phyloP scores from a whole-genome alignment of 2,113 vertebrate genomes.

The Sturnira hondurensis region DNA sequence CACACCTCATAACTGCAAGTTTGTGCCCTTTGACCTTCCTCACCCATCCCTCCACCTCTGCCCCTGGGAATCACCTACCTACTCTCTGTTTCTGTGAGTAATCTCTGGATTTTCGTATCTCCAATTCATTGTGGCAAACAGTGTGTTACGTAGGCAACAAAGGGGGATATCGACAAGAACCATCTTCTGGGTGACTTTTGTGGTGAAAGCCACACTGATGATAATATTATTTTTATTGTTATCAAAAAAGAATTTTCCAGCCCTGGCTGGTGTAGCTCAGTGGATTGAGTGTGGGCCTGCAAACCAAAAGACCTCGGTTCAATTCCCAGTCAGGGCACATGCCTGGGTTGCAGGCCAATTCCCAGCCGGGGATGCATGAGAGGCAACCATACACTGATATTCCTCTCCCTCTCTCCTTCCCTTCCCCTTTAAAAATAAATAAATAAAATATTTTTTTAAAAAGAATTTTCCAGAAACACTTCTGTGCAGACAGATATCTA shows the following conservation, averaged over 20 bases:
- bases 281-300: no score
- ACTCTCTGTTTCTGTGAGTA: not conserved
- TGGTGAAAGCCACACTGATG: no score
- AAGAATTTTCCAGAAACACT: not conserved
- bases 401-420: no score
- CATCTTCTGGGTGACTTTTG: not conserved
- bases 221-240: not conserved
- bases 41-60: fast-evolving
- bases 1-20: not conserved
- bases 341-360: no score
- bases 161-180: not conserved
- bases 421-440: no score
- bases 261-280: no score
- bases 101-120: not conserved
- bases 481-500: not conserved
- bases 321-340: no score
- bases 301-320: no score
- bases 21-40: not conserved
- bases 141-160: no score
- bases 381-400: no score
- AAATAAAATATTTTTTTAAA: no score
- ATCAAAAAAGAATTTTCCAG: not conserved
- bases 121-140: not conserved
- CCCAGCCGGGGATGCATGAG: no score
- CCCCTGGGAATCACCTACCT: fast-evolving